phyloP scores from a whole-genome alignment of 2,888 invertebrate genomes.

The Pinctada fucata region DNA sequence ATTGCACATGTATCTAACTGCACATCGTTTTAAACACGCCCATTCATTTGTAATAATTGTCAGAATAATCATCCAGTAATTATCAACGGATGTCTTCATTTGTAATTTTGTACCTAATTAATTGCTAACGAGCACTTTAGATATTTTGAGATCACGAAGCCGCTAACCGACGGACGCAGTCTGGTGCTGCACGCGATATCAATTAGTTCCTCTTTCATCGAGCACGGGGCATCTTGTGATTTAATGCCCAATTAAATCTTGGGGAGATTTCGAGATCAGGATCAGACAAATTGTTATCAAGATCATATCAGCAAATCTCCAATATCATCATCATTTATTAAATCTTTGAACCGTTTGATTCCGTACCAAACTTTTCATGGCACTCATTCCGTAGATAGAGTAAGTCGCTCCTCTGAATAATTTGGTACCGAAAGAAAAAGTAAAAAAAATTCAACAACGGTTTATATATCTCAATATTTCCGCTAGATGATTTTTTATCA shows the following conservation, averaged over 20 bases:
- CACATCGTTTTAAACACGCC: not conserved
- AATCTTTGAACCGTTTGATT: too few relatives aligned
- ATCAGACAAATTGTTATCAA: not conserved
- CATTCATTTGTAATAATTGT: constrained; percentile 4
- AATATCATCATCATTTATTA: too few relatives aligned
- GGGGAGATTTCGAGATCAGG: not conserved
- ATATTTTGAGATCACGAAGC: not conserved
- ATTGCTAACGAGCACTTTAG: not conserved
- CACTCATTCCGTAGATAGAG: too few relatives aligned
- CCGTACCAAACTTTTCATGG: too few relatives aligned
- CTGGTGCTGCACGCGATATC: constrained; percentile 1
- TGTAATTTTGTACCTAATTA: constrained; percentile 2
- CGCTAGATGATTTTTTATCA: too few relatives aligned
- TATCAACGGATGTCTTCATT: not conserved
- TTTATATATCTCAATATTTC: too few relatives aligned
- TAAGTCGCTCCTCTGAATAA: too few relatives aligned
- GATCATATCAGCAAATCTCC: not conserved
- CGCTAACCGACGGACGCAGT: not conserved
- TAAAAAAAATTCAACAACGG: too few relatives aligned
- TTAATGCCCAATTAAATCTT: constrained; percentile 1
- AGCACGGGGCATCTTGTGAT: not conserved
- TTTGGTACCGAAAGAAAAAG: too few relatives aligned
- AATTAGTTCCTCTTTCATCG: not conserved
- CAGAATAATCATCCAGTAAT: not conserved
- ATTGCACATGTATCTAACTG: too few relatives aligned